Base-by-base conservation (phyloP, 2,888 invertebrate species). In the Rhingia rostrata region DNA sequence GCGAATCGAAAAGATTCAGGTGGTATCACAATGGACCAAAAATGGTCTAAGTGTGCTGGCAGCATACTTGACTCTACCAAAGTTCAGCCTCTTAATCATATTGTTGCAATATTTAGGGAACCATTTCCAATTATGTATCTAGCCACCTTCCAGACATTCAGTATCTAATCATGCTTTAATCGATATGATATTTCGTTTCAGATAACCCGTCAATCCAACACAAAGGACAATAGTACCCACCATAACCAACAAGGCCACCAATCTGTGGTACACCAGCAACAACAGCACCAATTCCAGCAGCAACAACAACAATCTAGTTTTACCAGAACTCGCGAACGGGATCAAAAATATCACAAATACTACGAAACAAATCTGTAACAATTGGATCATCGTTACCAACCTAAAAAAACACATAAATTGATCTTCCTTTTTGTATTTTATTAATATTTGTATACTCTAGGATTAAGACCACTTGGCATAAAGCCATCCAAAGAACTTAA, bases 291-390 rank as follows among this genome's bases (percentile, higher is more conserved):
- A 6, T 37, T 64, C 67, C 61, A 69, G 56, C 60, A 64, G 14
- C 88, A 86, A 53, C 87, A 37, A 32, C 89, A 61, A 45, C 86
- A 80, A 49, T 58, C 86, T 66, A 84, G 74, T 83, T 87, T 86
- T 86, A 88, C 88, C 88, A 58, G 74, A 61, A 64, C 58, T 43
- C 80, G 80, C 70, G 90, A 90, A 82, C 90, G 89, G 86, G 86
- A 87, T 79, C 90, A 89, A 78, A 88, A 88, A 81, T 90, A 89
- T 81, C 90, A 88, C 87, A 90, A 89, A 87, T 90, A 88, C 77
- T 91, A 89, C 84, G 90, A 90, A 88, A 90, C 90, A 86, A 90
- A 90, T 89, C 89, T 90, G 88, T 90, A 90, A 88, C 88, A 84
- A 83, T 73, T 53, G 43, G 58, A 51, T 32, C 2, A 2, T 22